Percentiles rank a stretch among this genome's conserved stretches.
Evolutionary conservation across 2,113 vertebrate species (phyloP).

Genomic region (Lepisosteus oculatus): DNA sequence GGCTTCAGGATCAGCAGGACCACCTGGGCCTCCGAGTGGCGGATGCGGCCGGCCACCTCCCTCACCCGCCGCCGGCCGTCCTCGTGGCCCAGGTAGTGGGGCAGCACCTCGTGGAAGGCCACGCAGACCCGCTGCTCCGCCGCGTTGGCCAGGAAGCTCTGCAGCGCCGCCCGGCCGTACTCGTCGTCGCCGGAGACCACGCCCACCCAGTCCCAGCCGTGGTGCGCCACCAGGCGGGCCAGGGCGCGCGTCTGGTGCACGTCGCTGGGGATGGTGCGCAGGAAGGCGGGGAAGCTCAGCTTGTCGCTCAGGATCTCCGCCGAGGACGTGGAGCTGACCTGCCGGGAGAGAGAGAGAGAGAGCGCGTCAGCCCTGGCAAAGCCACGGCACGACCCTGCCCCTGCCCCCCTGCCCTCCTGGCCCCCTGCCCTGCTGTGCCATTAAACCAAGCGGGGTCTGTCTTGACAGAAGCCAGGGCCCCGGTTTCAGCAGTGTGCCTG

Average conservation of each 20-base stretch:
- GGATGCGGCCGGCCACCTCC: constrained; percentile 34
- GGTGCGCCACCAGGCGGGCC: constrained; percentile 43
- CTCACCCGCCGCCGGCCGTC: constrained; percentile 13
- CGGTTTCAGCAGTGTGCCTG: no score
- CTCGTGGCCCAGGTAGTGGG: constrained; percentile 33
- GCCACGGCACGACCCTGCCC: no score
- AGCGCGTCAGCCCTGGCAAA: neutral
- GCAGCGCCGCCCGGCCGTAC: constrained; percentile 52
- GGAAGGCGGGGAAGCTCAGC: constrained; percentile 42
- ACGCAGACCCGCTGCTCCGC: constrained; percentile 40
- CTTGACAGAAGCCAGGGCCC: no score
- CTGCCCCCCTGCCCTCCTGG: no score
- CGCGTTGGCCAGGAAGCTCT: constrained; percentile 43
- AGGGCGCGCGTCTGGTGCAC: constrained; percentile 54
- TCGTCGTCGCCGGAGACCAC: constrained; percentile 57
- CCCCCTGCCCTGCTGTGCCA: no score
- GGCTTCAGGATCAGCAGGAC: constrained; percentile 52
- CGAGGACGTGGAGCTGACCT: constrained; percentile 58
- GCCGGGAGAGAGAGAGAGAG: constrained; percentile 9
- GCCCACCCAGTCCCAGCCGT: constrained; percentile 60
- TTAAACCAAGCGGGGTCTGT: no score
- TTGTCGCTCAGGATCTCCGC: constrained; percentile 51
- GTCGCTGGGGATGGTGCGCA: constrained; percentile 63
- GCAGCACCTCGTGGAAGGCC: constrained; percentile 45
- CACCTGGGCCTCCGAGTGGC: constrained; percentile 41